Percentiles rank a stretch among this genome's conserved stretches.
These are phyloP conservation scores for Latheticus oryzae DNA, from an alignment of 2,888 invertebrate genomes.

Conservation along the genomic window DNA sequence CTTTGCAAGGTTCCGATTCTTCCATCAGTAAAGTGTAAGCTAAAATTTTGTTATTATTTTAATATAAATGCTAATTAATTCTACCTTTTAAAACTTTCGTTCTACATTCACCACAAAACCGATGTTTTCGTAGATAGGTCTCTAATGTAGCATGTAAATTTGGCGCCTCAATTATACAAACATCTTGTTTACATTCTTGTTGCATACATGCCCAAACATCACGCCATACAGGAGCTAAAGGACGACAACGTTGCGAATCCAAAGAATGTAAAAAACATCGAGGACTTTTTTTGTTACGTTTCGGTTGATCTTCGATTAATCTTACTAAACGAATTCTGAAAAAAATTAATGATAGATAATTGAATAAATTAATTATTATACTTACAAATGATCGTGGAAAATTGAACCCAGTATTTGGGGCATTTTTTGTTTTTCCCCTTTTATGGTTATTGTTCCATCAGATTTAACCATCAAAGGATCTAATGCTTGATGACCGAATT, in stretches of 20 bases:
- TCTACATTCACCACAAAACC: slow-evolving; percentile 94
- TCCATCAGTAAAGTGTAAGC: slow-evolving; percentile 90
- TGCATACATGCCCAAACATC: slow-evolving; percentile 90
- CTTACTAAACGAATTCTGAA: slow-evolving; percentile 77
- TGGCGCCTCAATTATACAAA: slow-evolving; percentile 87
- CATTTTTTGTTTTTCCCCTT: slow-evolving; percentile 81
- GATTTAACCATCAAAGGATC: slow-evolving; percentile 85
- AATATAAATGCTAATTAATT: slow-evolving; percentile 2
- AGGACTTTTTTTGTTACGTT: slow-evolving; percentile 88
- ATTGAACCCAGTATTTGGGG: slow-evolving; percentile 86
- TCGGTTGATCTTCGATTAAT: slow-evolving; percentile 82
- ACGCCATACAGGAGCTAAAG: slow-evolving; percentile 79
- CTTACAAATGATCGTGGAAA: slow-evolving; percentile 88
- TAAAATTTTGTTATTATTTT: slow-evolving; percentile 52
- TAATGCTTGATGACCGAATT: slow-evolving; percentile 86
- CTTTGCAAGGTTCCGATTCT: slow-evolving; percentile 84
- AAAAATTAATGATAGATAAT: background rate
- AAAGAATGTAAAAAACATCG: slow-evolving; percentile 90
- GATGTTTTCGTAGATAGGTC: slow-evolving; percentile 90
- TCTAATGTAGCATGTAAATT: slow-evolving; percentile 88
- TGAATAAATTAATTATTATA: slow-evolving; percentile 48
- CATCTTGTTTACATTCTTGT: slow-evolving; percentile 82
- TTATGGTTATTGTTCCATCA: slow-evolving; percentile 82
- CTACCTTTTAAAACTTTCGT: slow-evolving; percentile 80
- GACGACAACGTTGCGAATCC: slow-evolving; percentile 85